Evolutionary conservation across 2,888 invertebrate species (phyloP).

Genomic region (Mesopsocus fuscifrons): DNA sequence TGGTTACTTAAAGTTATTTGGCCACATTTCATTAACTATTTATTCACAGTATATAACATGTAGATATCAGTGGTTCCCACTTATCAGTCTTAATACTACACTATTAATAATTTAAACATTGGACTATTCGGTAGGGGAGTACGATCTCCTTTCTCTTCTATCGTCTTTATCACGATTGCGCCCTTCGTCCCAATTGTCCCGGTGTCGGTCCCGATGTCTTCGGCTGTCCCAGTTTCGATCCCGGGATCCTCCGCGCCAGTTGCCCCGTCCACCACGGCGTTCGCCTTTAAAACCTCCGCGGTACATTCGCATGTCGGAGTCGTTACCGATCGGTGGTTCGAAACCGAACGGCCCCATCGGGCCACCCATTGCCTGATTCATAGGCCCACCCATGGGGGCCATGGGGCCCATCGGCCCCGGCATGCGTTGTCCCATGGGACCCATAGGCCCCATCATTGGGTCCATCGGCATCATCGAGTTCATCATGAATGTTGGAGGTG

Average conservation of each 20-base stretch:
- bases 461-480: conserved; percentile 1
- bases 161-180: conserved; percentile 3
- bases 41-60: too few species aligned
- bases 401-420: conserved; percentile 1
- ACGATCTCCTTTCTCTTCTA: conserved; percentile 4
- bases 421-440: background rate
- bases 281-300: background rate
- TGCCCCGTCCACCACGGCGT: background rate
- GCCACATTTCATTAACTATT: too few species aligned
- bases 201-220: background rate
- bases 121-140: background rate
- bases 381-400: background rate
- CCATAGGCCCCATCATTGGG: conserved; percentile 5
- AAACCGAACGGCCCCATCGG: background rate
- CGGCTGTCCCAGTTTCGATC: conserved; percentile 6
- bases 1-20: too few species aligned
- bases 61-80: too few species aligned
- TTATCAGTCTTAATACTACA: too few species aligned
- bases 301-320: background rate
- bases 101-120: too few species aligned
- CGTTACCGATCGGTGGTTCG: background rate
- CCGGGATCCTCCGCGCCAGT: conserved; percentile 2
- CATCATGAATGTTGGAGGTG: conserved; percentile 5
- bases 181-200: background rate
- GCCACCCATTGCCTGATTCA: too few species aligned